Base-by-base conservation (phyloP, 2,888 invertebrate genomes). In the Caenorhabditis afra region DNA sequence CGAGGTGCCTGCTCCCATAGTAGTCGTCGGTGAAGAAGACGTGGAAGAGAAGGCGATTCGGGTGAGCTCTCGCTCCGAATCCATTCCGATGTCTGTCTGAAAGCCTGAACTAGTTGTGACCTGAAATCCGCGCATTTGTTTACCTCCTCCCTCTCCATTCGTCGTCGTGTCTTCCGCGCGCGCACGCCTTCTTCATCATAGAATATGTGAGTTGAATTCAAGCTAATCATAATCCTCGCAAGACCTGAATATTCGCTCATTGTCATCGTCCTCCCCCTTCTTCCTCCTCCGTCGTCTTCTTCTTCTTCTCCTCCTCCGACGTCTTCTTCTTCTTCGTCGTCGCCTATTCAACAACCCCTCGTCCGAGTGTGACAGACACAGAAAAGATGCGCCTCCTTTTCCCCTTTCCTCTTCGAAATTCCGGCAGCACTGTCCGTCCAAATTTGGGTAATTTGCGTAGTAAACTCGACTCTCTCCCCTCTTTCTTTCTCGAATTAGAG, bases 211-310 rank as follows among this genome's bases (percentile, higher is more conserved):
- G 73, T 73, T 73, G 73, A 73, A 73, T 73, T 73, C 73, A 73
- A 73, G 73, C 73, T 73, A 73, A 73, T 73, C 73, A 73, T 73
- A 73, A 73, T 73, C 73, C 73, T 73, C 64, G 44, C 57, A 73
- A 64, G 64, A 58, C 73, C 73, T 73, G 73, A 73, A 50, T 73
- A 64, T 64, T 65, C 55, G 49, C 73, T 64, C 73, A 73, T 73
- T 73, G 64, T 58, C 64, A 50, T 64, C 71, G 55, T 71, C 64
- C 57, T 64, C 55, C 29, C 7, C 29, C 29, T 29, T 22, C 29
- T 29, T 7, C 29, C 7, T 7, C 29, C 7, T 29, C 29, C 7
- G 3, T 29, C 29, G 3, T 29, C 29, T 29, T 29, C 29, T 3
- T 29, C 29, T 3, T 29, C 29, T 29, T 29, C 29, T 29, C 7